A percentile compares a stretch with the other conserved stretches of the same genome.
These are phyloP conservation scores for Myopa testacea DNA, from an alignment of 2,888 invertebrate genomes.

Conservation along the genomic window DNA sequence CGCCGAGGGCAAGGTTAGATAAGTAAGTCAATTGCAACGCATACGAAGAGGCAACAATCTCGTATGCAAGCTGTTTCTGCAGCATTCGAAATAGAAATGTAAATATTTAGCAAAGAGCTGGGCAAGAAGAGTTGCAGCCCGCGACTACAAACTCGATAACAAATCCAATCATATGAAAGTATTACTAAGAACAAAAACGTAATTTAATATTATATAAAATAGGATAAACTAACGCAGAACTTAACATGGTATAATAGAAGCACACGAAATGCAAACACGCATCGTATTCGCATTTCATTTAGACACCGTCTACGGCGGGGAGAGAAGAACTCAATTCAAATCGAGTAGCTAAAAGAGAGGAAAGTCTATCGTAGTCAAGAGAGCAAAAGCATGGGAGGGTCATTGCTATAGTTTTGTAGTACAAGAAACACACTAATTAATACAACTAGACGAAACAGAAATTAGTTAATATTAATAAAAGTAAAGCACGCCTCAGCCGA, in stretches of 20 bases:
- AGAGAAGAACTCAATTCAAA: background rate
- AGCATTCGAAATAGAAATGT: too few relatives aligned
- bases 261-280: background rate
- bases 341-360: background rate
- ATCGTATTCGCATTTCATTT: background rate
- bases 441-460: slow-evolving; percentile 43
- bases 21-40: too few relatives aligned
- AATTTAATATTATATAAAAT: background rate
- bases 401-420: background rate
- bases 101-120: too few relatives aligned
- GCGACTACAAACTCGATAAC: slow-evolving; percentile 57
- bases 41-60: too few relatives aligned
- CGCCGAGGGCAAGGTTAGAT: too few relatives aligned
- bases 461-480: slow-evolving; percentile 12
- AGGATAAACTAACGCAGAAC: slow-evolving; percentile 39
- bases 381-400: background rate
- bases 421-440: background rate
- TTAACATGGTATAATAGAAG: background rate
- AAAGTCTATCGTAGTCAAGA: background rate
- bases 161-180: slow-evolving; percentile 65
- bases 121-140: slow-evolving; percentile 25
- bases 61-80: too few relatives aligned
- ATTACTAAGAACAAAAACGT: slow-evolving; percentile 51
- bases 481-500: slow-evolving; percentile 12
- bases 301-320: background rate